These are phyloP conservation scores for Helicolenus hilgendorfi DNA, from an alignment of 2,797 vertebrate genomes.

Conservation along the genomic window DNA sequence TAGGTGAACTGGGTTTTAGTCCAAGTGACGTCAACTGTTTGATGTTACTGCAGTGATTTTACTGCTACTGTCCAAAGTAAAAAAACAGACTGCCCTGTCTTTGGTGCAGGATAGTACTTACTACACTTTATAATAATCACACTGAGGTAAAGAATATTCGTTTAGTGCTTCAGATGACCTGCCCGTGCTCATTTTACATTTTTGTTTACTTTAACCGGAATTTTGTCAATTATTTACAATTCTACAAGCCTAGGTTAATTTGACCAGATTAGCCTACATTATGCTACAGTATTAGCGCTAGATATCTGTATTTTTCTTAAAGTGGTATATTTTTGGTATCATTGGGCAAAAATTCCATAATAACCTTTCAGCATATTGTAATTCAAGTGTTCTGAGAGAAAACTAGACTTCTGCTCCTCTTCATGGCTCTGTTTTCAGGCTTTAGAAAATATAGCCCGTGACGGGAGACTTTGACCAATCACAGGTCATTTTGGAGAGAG, in stretches of 20 bases:
- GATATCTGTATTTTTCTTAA: too few relatives aligned
- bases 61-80: slow-evolving; percentile 9
- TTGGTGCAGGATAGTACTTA: background rate
- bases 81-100: background rate
- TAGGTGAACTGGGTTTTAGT: slow-evolving; percentile 16
- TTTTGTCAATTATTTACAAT: background rate
- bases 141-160: background rate
- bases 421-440: too few relatives aligned
- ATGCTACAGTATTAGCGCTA: background rate
- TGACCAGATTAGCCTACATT: background rate
- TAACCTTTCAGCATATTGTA: too few relatives aligned
- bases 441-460: too few relatives aligned
- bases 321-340: too few relatives aligned
- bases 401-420: too few relatives aligned
- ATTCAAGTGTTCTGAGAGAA: too few relatives aligned
- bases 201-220: background rate
- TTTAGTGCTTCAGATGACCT: background rate
- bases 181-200: background rate
- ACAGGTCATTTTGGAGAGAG: too few relatives aligned
- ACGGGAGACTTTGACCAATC: too few relatives aligned
- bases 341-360: too few relatives aligned
- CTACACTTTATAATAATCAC: background rate
- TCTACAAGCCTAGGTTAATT: background rate
- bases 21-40: background rate
- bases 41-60: slow-evolving; percentile 4